These are phyloP conservation scores for Tineola bisselliella DNA, from an alignment of 2,888 invertebrate genomes.

Conservation along the genomic window DNA sequence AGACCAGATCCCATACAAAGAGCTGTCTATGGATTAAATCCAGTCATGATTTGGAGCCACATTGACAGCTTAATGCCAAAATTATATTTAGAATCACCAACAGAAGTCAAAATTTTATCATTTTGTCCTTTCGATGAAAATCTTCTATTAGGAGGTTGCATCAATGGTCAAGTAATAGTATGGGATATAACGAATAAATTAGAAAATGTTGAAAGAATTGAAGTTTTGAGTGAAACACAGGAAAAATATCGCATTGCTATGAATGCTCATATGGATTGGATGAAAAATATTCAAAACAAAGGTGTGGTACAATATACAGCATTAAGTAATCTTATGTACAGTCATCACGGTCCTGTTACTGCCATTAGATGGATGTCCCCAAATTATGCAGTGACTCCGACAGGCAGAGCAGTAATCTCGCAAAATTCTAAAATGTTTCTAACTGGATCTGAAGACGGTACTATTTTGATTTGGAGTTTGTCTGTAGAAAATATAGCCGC, in stretches of 20 bases:
- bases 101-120: conserved; percentile 72
- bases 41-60: conserved; percentile 80
- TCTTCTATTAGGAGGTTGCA: conserved; percentile 75
- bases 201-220: conserved; percentile 69
- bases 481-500: conserved; percentile 50
- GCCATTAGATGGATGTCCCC: conserved; percentile 76
- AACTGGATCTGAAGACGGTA: conserved; percentile 74
- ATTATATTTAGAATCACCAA: conserved; percentile 72
- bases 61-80: conserved; percentile 75
- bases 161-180: conserved; percentile 75
- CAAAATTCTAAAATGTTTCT: conserved; percentile 69
- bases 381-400: conserved; percentile 65
- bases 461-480: conserved; percentile 76
- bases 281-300: conserved; percentile 69
- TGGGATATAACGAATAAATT: conserved; percentile 76
- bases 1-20: conserved; percentile 59
- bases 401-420: conserved; percentile 61
- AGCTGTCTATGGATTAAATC: conserved; percentile 70
- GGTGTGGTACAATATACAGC: conserved; percentile 69
- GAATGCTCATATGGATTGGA: conserved; percentile 74
- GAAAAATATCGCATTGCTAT: conserved; percentile 70
- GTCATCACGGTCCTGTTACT: conserved; percentile 73
- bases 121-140: conserved; percentile 77
- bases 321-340: conserved; percentile 68
- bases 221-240: conserved; percentile 70